Percentiles rank a stretch among this genome's conserved stretches.
Evolutionary conservation across 2,113 vertebrate species (phyloP).

Genomic region (Phyllopteryx taeniolatus): DNA sequence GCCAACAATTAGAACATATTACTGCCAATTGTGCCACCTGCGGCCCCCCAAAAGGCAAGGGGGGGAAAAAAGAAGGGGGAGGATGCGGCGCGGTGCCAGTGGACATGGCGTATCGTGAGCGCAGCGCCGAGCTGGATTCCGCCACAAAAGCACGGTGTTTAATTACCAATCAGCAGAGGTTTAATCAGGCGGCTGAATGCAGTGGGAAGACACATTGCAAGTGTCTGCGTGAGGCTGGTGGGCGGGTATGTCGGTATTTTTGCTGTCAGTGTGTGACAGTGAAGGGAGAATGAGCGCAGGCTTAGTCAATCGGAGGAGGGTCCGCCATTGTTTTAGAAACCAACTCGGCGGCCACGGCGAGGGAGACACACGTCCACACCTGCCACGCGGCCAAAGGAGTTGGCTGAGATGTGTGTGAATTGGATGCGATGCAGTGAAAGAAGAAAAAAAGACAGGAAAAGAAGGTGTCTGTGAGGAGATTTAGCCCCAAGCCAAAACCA

Average conservation of each 20-base stretch:
- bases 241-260: conserved; percentile 18
- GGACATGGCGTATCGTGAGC: neutral
- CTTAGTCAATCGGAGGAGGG: conserved; percentile 23
- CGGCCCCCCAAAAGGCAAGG: conserved; percentile 53
- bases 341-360: conserved; percentile 40
- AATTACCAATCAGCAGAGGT: conserved; percentile 68
- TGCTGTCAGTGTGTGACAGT: conserved; percentile 9
- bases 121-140: conserved; percentile 35
- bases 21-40: conserved; percentile 74
- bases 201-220: conserved; percentile 49
- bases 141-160: conserved; percentile 64
- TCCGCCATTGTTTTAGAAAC: conserved; percentile 44
- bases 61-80: conserved; percentile 46
- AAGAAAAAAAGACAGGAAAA: conserved; percentile 29
- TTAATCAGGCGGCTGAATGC: conserved; percentile 53
- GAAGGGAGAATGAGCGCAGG: conserved; percentile 27
- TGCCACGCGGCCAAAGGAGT: conserved; percentile 48
- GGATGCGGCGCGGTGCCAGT: conserved; percentile 33
- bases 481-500: conserved; percentile 68
- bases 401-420: conserved; percentile 55
- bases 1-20: conserved; percentile 72
- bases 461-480: conserved; percentile 64
- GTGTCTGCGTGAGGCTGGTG: conserved; percentile 38
- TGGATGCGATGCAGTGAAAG: conserved; percentile 48
- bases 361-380: conserved; percentile 44